A percentile compares a stretch with the other conserved stretches of the same genome.
Evolutionary conservation across 1,140 invertebrate genomes (phyloP).

Genomic region (Drosophila elegans): DNA sequence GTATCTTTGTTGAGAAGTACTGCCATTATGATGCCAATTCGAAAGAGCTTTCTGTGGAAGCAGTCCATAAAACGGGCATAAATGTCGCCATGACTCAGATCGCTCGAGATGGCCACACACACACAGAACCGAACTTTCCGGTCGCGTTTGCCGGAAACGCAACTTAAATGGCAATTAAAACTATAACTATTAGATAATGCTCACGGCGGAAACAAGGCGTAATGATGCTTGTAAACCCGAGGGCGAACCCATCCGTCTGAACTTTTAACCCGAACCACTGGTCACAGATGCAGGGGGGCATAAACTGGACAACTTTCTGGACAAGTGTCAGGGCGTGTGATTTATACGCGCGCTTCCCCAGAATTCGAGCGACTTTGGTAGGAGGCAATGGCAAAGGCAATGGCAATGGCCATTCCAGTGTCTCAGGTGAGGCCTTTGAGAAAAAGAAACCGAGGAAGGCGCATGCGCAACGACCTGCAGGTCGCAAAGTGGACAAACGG

Average conservation of each 20-base stretch:
- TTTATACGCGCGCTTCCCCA: slow-evolving; percentile 73
- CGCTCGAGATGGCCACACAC: slow-evolving; percentile 51
- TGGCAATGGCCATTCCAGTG: slow-evolving; percentile 5
- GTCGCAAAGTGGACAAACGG: slow-evolving; percentile 30
- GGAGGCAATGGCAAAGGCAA: slow-evolving; percentile 33
- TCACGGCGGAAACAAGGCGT: slow-evolving; percentile 65
- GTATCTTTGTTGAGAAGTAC: slow-evolving; percentile 79
- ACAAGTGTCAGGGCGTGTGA: slow-evolving; percentile 78
- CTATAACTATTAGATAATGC: slow-evolving; percentile 67
- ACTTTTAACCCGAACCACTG: slow-evolving; percentile 55
- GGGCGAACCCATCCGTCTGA: slow-evolving; percentile 31
- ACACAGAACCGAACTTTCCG: slow-evolving; percentile 58
- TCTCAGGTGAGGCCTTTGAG: slow-evolving; percentile 22
- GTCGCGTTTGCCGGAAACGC: slow-evolving; percentile 61
- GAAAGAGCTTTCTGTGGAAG: slow-evolving; percentile 73
- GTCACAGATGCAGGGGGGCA: slow-evolving; percentile 67
- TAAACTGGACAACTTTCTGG: slow-evolving; percentile 77
- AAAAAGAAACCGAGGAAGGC: slow-evolving; percentile 38
- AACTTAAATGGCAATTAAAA: slow-evolving; percentile 80
- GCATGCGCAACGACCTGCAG: slow-evolving; percentile 76
- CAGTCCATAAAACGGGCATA: slow-evolving; percentile 73
- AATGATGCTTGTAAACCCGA: slow-evolving; percentile 75
- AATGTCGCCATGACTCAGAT: slow-evolving; percentile 76
- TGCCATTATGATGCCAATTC: slow-evolving; percentile 81
- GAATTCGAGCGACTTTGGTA: slow-evolving; percentile 64